A percentile compares a stretch with the other conserved stretches of the same genome.
Conservation (phyloP, 2,888 invertebrate genomes). For the Lasioglossum morio region DNA sequence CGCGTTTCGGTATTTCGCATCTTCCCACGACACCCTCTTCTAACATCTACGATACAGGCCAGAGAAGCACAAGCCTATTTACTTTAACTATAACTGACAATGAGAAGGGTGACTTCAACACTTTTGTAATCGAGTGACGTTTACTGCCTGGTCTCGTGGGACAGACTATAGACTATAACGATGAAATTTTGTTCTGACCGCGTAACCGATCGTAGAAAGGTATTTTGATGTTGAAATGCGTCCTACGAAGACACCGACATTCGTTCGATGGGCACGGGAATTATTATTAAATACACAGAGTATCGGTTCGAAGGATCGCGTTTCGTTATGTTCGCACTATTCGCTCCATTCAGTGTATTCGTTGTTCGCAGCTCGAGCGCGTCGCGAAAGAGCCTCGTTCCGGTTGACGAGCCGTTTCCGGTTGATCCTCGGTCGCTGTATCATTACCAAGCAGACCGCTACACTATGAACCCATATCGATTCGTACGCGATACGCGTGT, state of each 20-base stretch:
- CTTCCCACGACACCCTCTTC: not conserved
- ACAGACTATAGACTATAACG: too few relatives aligned
- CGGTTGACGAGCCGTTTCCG: slow-evolving; percentile 76
- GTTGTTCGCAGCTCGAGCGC: slow-evolving; percentile 45
- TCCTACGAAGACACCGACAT: not conserved
- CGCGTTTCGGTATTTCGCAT: not conserved
- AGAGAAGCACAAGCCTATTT: too few relatives aligned
- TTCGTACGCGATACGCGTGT: slow-evolving; percentile 38
- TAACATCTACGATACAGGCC: too few relatives aligned
- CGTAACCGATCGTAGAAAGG: not conserved
- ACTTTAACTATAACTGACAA: too few relatives aligned
- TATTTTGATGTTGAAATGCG: not conserved
- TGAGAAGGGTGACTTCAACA: too few relatives aligned
- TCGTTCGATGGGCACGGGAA: not conserved
- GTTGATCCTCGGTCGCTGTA: slow-evolving; percentile 62
- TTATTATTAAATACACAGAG: not conserved
- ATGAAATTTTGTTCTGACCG: too few relatives aligned
- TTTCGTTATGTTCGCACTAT: slow-evolving; percentile 3
- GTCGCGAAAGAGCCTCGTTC: slow-evolving; percentile 76
- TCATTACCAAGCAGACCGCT: slow-evolving; percentile 51
- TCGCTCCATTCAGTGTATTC: not conserved
- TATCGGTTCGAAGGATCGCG: not conserved
- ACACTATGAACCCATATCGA: slow-evolving; percentile 47
- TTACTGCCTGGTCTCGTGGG: too few relatives aligned
- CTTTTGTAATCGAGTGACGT: too few relatives aligned